Evolutionary conservation across 2,888 invertebrate genomes (phyloP), one percentile per base, ranked within the genome.

Genomic region (Alcis repandata): DNA sequence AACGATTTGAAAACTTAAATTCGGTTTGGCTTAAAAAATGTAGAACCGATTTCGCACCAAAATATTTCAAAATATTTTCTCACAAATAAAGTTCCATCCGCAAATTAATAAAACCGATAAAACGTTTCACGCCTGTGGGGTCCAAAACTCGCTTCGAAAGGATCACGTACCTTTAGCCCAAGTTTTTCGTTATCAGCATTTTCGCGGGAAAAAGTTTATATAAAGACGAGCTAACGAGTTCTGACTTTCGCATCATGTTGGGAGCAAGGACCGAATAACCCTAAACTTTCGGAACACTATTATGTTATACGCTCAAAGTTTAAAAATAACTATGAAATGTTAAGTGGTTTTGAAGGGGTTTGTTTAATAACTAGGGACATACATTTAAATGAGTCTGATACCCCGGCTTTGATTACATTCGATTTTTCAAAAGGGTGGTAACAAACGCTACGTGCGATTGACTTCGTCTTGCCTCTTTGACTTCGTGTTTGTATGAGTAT

Each of bases 161-260:
- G 80, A 83, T 86, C 86, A 86, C 86, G 86, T 85, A 61, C 27
- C 27, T 27, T 6, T 66, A 71, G 45, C 75, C 74, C 68, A 84
- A 85, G 75, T 84, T 84, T 82, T 78, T 79, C 80, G 79, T 82
- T 86, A 86, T 85, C 86, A 84, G 75, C 82, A 70, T 80, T 80
- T 79, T 61, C 46, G 64, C 72, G 66, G 57, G 58, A 67, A 80
- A 80, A 84, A 85, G 78, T 85, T 85, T 79, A 76, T 77, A 85
- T 86, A 87, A 87, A 86, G 82, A 83, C 79, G 77, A 78, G 72
- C 80, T 86, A 87, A 87, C 85, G 87, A 87, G 87, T 86, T 86
- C 83, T 72, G 76, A 86, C 79, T 79, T 82, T 78, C 63, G 60
- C 70, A 71, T 74, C 79, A 76, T 80, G 73, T 73, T 71, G 69